A percentile compares a stretch with the other conserved stretches of the same genome.
These are phyloP conservation scores for Drosophila stalkeri DNA, from an alignment of 2,888 invertebrate genomes.

Conservation along the genomic window DNA sequence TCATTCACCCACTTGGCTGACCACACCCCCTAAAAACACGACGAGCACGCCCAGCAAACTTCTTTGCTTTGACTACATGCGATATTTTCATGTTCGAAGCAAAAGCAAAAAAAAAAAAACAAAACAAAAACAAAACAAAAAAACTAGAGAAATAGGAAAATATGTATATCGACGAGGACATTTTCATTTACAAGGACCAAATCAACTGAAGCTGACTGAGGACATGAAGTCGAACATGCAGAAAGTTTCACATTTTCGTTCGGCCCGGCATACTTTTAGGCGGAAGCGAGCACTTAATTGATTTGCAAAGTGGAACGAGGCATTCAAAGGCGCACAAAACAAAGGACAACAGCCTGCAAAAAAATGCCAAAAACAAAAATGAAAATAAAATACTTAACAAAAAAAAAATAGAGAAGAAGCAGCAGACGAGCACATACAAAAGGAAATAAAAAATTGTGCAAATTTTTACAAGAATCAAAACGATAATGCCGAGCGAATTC, in stretches of 20 bases:
- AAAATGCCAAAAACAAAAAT: slow-evolving; percentile 7
- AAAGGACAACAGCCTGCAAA: slow-evolving; percentile 9
- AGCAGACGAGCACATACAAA: not conserved
- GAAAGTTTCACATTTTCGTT: slow-evolving; percentile 6
- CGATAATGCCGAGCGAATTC: slow-evolving; percentile 25
- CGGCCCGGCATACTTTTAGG: slow-evolving; percentile 55
- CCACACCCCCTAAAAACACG: slow-evolving; percentile 16
- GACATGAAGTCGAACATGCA: slow-evolving; percentile 14
- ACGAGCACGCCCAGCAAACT: slow-evolving; percentile 8
- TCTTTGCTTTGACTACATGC: slow-evolving; percentile 29
- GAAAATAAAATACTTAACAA: slow-evolving; percentile 9
- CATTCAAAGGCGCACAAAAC: slow-evolving; percentile 45
- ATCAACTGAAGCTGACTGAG: slow-evolving; percentile 44
- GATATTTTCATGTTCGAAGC: slow-evolving; percentile 6
- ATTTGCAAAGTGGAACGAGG: slow-evolving; percentile 68
- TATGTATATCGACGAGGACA: slow-evolving; percentile 31
- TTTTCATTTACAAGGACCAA: slow-evolving; percentile 59
- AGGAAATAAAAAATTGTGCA: slow-evolving; percentile 24
- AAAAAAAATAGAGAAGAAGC: slow-evolving; percentile 4
- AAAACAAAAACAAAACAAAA: not conserved
- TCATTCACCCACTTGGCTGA: not conserved
- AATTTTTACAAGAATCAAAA: slow-evolving; percentile 38
- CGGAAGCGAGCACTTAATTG: slow-evolving; percentile 72
- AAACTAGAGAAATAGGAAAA: not conserved
- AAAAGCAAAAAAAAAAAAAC: not conserved